Evolutionary conservation across 1,140 invertebrate genomes (phyloP).

Genomic region (Nomia melanderi): DNA sequence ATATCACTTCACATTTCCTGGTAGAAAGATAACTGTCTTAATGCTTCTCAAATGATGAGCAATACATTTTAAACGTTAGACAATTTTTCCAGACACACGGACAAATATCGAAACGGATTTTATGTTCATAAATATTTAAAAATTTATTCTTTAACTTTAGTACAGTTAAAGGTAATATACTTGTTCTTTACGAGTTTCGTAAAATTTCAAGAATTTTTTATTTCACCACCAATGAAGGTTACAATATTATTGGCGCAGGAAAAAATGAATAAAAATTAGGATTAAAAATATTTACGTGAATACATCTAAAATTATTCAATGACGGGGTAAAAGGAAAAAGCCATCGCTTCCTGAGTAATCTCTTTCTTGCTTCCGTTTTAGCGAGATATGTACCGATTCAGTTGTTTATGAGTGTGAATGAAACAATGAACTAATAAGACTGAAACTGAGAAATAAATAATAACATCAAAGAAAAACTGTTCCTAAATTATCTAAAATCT

Average conservation of each 20-base stretch:
- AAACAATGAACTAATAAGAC: neutral
- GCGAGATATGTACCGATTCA: slow-evolving; percentile 41
- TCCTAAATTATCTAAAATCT: no score
- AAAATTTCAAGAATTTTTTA: neutral
- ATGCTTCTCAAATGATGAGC: neutral
- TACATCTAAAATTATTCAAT: no score
- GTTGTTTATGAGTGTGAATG: neutral
- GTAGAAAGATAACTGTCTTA: slow-evolving; percentile 62
- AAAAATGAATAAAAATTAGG: neutral
- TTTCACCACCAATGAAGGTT: neutral
- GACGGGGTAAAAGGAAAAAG: slow-evolving; percentile 8
- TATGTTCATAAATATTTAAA: neutral
- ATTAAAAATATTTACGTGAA: neutral
- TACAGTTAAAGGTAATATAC: no score
- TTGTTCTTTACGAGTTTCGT: neutral
- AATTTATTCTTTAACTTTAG: neutral
- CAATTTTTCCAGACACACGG: neutral
- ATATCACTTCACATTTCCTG: slow-evolving; percentile 72
- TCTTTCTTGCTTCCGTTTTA: slow-evolving; percentile 35
- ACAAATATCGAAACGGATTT: neutral
- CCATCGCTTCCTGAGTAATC: slow-evolving; percentile 40
- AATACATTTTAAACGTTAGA: neutral
- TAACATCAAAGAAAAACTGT: no score
- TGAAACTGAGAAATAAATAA: neutral
- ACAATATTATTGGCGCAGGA: no score